Base-by-base conservation (phyloP, 2,888 invertebrate genomes). In the Lasioglossum figueresi region DNA sequence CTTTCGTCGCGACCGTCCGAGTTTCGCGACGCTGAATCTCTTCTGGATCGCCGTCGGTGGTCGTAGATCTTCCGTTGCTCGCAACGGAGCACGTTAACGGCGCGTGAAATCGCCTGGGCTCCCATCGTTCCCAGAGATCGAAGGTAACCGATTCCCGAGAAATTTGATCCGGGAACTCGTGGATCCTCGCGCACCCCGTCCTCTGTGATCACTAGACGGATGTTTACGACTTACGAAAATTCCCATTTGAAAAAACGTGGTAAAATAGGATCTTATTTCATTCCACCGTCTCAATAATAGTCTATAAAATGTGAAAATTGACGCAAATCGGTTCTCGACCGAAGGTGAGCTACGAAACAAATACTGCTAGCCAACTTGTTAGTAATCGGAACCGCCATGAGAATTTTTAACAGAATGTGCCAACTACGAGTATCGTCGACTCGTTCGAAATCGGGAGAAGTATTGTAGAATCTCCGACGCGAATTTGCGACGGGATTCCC, bases 1-100 rank as follows among this genome's bases (percentile, higher is more conserved):
- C 34, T 82, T 82, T 76, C 68, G 79, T 87, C 84, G 43, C 79
- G 68, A 82, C 3, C 66, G 79, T 86, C 77, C 34, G 72, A 68
- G 77, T 68, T 81, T 74, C 78, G 72, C 78, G 72, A 3, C 74
- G 72, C 45, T 45, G 43, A 63, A 79, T 34, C 70, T 59, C 45
- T 45, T 27, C 16, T 34, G 43, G 31, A 43, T 78, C 79, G 48
- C 74, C 37, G 66, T 34, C 34, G 74, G 63, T 71, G 71, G 66
- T 48, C 76, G 56, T 34, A n/a, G 71, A 68, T 52, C 40, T 34
- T 40, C 12, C 31, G 27, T n/a, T 19, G 48, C n/a, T 43, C 45
- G 34, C 45, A 16, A 37, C 40, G 34, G 4, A 48, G 34, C 34
- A 14, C 52, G 73, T 52, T 52, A 73, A 73, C 52, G 73, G 19